These are phyloP conservation scores for Gari tellinella DNA, from an alignment of 2,888 invertebrate genomes.

Conservation along the genomic window DNA sequence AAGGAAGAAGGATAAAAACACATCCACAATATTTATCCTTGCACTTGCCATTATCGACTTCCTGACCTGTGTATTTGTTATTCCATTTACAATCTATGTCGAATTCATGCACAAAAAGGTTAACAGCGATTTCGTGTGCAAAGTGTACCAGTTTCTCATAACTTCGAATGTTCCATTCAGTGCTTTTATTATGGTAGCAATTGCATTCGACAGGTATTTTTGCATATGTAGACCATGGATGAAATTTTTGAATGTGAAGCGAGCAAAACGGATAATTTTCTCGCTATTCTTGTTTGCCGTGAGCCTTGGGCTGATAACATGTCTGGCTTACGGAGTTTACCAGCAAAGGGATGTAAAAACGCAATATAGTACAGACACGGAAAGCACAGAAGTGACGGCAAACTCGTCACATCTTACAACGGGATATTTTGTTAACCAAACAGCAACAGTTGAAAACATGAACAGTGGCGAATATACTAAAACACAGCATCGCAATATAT, in stretches of 20 bases:
- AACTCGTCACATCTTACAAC: no score
- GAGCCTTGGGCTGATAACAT: constrained; percentile 49
- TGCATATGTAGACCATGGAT: constrained; percentile 80
- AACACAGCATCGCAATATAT: no score
- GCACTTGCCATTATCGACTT: constrained; percentile 79
- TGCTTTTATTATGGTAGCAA: constrained; percentile 80
- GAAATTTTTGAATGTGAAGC: constrained; percentile 47
- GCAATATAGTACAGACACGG: background rate
- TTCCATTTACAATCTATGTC: constrained; percentile 79
- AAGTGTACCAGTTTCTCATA: constrained; percentile 78
- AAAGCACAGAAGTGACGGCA: background rate
- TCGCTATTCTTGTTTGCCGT: constrained; percentile 46
- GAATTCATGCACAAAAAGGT: constrained; percentile 75
- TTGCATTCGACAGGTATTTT: constrained; percentile 81
- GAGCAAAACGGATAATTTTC: constrained; percentile 47
- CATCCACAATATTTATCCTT: constrained; percentile 81
- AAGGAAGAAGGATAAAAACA: constrained; percentile 66
- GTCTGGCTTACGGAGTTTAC: constrained; percentile 55
- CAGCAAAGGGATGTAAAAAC: constrained; percentile 32
- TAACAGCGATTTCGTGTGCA: constrained; percentile 73
- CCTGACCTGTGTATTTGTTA: constrained; percentile 77
- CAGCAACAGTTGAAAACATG: no score
- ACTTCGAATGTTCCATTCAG: constrained; percentile 79
- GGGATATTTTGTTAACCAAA: no score
- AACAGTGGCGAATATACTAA: no score